These are phyloP conservation scores for Choloepus didactylus DNA, from an alignment of 2,797 vertebrate species.

Conservation along the genomic window DNA sequence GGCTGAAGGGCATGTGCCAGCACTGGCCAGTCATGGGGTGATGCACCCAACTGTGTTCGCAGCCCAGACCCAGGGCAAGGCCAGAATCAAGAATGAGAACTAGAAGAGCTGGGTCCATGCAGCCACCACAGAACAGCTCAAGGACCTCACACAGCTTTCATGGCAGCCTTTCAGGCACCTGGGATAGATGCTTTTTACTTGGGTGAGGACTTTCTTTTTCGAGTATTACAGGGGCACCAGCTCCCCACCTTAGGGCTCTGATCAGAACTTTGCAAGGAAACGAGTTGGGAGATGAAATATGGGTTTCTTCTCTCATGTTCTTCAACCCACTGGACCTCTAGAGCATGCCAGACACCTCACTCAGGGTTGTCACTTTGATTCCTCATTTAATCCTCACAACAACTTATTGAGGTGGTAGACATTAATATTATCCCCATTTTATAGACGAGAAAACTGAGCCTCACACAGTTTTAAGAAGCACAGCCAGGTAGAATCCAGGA, in stretches of 20 bases:
- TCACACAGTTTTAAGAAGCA: neutral
- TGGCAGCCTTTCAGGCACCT: neutral
- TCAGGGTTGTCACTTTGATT: neutral
- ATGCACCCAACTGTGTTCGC: neutral
- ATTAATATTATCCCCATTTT: neutral
- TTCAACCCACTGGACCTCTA: neutral
- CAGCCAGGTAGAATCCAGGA: neutral
- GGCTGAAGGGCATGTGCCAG: neutral
- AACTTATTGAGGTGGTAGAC: too few species aligned
- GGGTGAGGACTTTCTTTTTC: neutral
- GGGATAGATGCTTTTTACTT: neutral
- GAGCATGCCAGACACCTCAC: rapidly evolving
- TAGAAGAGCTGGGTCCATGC: neutral
- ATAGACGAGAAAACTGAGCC: conserved; percentile 17
- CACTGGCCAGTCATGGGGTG: neutral
- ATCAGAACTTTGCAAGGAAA: neutral
- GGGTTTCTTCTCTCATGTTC: neutral
- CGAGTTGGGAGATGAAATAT: neutral
- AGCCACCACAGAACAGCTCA: neutral
- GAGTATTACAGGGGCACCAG: neutral
- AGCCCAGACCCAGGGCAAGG: neutral
- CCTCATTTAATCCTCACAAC: neutral
- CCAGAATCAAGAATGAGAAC: neutral
- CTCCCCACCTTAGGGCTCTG: neutral
- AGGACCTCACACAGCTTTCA: neutral